Percentiles rank a stretch among this genome's conserved stretches.
Evolutionary conservation across 2,113 vertebrate species (phyloP).

Genomic region (Dasypus novemcinctus): DNA sequence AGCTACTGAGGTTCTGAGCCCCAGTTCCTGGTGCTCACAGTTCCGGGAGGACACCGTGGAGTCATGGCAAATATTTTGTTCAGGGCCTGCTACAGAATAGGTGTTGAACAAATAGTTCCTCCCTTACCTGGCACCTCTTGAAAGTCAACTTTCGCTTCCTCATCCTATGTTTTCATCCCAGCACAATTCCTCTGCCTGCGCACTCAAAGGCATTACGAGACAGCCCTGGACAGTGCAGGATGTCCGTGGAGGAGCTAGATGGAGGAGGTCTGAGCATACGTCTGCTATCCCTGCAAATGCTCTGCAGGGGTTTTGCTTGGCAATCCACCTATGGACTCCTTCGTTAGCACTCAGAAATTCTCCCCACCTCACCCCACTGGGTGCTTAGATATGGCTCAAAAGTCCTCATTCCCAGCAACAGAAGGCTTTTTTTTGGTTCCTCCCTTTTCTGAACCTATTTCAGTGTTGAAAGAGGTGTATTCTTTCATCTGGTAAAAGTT

Average conservation of each 20-base stretch:
- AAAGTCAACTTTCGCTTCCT: conserved; percentile 1
- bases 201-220: neutral
- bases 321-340: neutral
- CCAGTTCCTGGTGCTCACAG: fast-evolving
- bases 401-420: conserved; percentile 42
- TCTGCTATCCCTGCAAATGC: neutral
- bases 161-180: neutral
- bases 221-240: neutral
- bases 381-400: conserved; percentile 51
- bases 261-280: neutral
- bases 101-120: neutral
- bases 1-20: fast-evolving
- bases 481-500: conserved; percentile 75
- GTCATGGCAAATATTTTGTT: neutral
- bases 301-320: neutral
- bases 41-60: neutral
- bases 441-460: conserved; percentile 60
- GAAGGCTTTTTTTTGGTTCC: neutral
- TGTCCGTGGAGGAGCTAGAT: neutral
- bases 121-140: neutral
- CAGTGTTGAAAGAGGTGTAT: conserved; percentile 64
- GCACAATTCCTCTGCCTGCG: neutral
- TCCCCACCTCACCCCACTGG: neutral
- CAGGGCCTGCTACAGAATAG: neutral
- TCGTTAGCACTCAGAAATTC: neutral